A percentile compares a stretch with the other conserved stretches of the same genome.
phyloP scores from a whole-genome alignment of 2,888 invertebrate species.

The Epirrhoe alternata region DNA sequence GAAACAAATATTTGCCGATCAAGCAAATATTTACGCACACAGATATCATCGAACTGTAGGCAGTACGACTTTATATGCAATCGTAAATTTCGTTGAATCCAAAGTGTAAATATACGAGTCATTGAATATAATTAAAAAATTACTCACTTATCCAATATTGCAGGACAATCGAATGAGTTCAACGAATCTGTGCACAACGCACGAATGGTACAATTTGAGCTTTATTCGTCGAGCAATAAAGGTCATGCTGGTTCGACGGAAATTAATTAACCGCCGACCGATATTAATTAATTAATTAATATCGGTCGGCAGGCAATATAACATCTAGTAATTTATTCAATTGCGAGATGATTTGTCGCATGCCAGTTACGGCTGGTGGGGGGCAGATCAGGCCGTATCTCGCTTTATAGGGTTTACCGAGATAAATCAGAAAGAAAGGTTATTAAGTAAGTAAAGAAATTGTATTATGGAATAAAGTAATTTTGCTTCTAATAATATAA shows the following conservation, averaged over 20 bases:
- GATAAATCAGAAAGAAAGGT: background rate
- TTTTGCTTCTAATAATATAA: background rate
- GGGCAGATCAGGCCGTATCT: slow-evolving; percentile 21
- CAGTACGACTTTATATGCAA: background rate
- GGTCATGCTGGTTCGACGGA: slow-evolving; percentile 3
- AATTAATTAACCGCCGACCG: too few species aligned
- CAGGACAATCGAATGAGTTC: slow-evolving; percentile 27
- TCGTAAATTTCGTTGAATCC: slow-evolving; percentile 8
- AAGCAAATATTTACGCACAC: background rate
- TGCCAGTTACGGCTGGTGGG: slow-evolving; percentile 19
- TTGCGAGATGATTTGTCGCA: slow-evolving; percentile 36
- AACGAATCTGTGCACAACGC: slow-evolving; percentile 14
- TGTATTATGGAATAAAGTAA: too few species aligned
- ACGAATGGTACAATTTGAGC: slow-evolving; percentile 15
- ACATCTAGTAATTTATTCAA: slow-evolving; percentile 42
- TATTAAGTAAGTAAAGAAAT: too few species aligned
- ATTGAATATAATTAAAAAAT: slow-evolving; percentile 26
- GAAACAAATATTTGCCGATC: background rate
- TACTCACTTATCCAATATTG: slow-evolving; percentile 34
- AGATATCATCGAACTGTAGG: background rate
- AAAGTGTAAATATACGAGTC: slow-evolving; percentile 5
- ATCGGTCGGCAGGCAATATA: slow-evolving; percentile 34
- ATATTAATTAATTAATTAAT: too few species aligned
- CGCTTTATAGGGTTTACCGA: slow-evolving; percentile 6
- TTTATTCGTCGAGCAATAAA: slow-evolving; percentile 17